Conservation (phyloP, 2,113 vertebrate genomes). For the Lycaon pictus region DNA sequence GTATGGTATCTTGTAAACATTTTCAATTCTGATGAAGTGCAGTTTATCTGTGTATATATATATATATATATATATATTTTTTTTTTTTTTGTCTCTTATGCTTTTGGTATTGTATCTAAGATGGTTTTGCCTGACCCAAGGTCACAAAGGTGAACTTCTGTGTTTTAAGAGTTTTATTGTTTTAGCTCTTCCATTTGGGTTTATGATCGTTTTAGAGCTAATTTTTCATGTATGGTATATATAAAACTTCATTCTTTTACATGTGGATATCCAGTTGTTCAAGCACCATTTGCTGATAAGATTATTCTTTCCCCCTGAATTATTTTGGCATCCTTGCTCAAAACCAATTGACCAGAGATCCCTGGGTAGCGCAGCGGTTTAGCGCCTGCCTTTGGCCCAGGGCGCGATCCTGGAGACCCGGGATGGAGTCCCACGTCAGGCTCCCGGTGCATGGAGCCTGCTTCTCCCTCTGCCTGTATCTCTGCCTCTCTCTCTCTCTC, state of each 20-base stretch:
- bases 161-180: background rate
- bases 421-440: too few species aligned
- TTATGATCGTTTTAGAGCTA: constrained; percentile 30
- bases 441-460: too few species aligned
- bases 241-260: background rate
- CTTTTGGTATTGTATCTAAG: background rate
- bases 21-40: background rate
- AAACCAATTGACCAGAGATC: background rate
- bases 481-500: too few species aligned
- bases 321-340: background rate
- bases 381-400: too few species aligned
- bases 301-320: background rate
- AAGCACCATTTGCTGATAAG: background rate
- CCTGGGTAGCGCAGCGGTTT: too few species aligned
- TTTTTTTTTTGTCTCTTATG: background rate
- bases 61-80: too few species aligned
- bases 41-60: background rate
- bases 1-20: background rate
- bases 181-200: background rate
- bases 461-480: too few species aligned
- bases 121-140: background rate
- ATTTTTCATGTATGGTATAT: background rate
- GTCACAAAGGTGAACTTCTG: background rate
- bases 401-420: too few species aligned
- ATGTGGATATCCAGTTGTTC: background rate